phyloP scores from a whole-genome alignment of 1,140 invertebrate genomes.

The Varroa destructor region DNA sequence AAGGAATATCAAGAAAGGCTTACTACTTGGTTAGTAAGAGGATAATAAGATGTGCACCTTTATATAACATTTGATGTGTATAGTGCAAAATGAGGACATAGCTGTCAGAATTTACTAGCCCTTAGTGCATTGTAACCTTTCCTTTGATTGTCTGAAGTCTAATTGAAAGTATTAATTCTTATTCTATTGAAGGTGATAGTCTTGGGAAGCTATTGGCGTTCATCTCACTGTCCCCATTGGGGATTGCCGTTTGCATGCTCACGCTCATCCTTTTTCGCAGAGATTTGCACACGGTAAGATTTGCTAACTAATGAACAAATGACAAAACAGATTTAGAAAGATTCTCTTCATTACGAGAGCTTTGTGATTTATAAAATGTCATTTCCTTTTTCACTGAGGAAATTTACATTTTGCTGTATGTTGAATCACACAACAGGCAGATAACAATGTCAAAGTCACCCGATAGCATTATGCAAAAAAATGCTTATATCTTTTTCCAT shows the following conservation, averaged over 20 bases:
- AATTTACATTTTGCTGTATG: constrained; percentile 20
- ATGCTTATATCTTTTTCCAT: too few species aligned
- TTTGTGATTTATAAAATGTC: constrained; percentile 33
- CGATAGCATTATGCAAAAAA: not conserved
- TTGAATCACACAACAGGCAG: not conserved
- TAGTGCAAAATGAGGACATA: too few species aligned
- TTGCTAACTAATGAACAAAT: constrained; percentile 29
- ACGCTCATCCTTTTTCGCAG: constrained; percentile 71
- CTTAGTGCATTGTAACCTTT: too few species aligned
- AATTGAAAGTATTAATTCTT: not conserved
- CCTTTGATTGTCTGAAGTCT: too few species aligned
- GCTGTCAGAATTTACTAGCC: too few species aligned
- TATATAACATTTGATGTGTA: too few species aligned
- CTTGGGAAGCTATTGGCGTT: constrained; percentile 64
- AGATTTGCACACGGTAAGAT: constrained; percentile 75
- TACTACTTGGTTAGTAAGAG: too few species aligned
- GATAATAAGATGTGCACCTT: too few species aligned
- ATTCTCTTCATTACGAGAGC: constrained; percentile 17
- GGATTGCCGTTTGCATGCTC: constrained; percentile 62
- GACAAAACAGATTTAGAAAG: constrained; percentile 30
- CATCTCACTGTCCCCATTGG: constrained; percentile 65
- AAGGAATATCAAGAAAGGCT: too few species aligned
- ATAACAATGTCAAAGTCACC: not conserved
- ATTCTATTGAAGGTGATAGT: constrained; percentile 54
- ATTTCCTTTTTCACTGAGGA: not conserved